These are phyloP conservation scores for Aphrophora alni DNA, from an alignment of 2,888 invertebrate genomes.

Conservation along the genomic window DNA sequence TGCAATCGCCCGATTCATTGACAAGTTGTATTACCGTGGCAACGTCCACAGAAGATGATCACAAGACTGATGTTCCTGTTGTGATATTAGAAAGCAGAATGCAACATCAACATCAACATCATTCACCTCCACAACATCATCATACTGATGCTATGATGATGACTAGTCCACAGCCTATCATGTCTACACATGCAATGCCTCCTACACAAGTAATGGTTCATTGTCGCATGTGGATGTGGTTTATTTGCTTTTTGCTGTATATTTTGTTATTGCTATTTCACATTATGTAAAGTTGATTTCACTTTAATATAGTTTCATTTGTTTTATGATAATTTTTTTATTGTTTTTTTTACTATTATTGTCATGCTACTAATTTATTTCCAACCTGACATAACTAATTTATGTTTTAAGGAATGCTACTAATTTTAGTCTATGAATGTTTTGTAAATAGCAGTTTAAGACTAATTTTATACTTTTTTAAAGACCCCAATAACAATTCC, in stretches of 20 bases:
- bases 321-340: too few species aligned
- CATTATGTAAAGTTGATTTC: too few species aligned
- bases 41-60: conserved; percentile 52
- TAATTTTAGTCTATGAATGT: too few species aligned
- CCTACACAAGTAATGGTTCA: conserved; percentile 29
- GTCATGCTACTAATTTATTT: too few species aligned
- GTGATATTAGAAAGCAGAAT: conserved; percentile 47
- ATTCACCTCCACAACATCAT: conserved; percentile 31
- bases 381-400: too few species aligned
- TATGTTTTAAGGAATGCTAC: too few species aligned
- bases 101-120: conserved; percentile 19
- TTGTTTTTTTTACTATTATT: too few species aligned
- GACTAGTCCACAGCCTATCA: conserved; percentile 45
- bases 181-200: conserved; percentile 41
- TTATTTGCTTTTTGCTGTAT: not conserved
- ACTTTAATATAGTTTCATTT: too few species aligned
- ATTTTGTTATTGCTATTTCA: not conserved
- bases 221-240: not conserved
- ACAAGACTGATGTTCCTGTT: conserved; percentile 48
- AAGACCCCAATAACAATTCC: too few species aligned
- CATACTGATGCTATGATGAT: conserved; percentile 43
- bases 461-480: too few species aligned
- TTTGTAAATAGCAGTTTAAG: too few species aligned
- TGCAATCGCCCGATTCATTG: conserved; percentile 24
- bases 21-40: conserved; percentile 51